Evolutionary conservation across 2,797 vertebrate genomes (phyloP).

Genomic region (Atherinosoma microstoma): DNA sequence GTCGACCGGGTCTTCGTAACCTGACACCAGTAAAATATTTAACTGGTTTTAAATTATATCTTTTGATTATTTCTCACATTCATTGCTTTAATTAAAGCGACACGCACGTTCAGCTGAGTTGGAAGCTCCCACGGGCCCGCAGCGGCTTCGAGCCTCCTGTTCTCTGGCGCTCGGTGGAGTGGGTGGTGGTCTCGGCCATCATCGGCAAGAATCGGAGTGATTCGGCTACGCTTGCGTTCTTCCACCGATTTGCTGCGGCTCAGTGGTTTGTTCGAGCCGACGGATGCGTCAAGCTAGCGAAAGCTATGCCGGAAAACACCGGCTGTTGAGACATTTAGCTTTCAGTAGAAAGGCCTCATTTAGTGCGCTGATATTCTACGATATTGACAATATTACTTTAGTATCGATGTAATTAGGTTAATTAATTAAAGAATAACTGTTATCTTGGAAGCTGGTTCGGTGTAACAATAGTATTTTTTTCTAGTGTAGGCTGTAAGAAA

Average conservation of each 20-base stretch:
- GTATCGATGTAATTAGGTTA: neutral
- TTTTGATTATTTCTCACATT: too few relatives aligned
- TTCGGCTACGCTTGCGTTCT: slow-evolving; percentile 71
- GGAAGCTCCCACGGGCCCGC: neutral
- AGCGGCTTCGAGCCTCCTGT: neutral
- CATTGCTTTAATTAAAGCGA: too few relatives aligned
- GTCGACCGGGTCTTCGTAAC: too few relatives aligned
- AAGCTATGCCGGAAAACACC: neutral
- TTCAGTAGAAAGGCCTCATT: neutral
- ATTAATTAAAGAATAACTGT: neutral
- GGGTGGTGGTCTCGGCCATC: slow-evolving; percentile 63
- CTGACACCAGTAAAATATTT: too few relatives aligned
- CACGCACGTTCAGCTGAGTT: too few relatives aligned
- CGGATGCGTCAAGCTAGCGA: slow-evolving; percentile 44
- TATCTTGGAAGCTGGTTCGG: neutral
- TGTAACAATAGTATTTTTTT: neutral
- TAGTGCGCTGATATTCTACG: neutral
- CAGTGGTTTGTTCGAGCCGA: slow-evolving; percentile 31
- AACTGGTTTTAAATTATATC: too few relatives aligned
- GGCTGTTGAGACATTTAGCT: rapidly evolving
- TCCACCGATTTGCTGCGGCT: slow-evolving; percentile 52
- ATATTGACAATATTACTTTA: neutral
- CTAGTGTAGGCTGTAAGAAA: neutral
- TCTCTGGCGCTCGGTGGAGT: slow-evolving; percentile 8
- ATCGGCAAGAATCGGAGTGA: slow-evolving; percentile 12